These are phyloP conservation scores for Heterocephalus glaber DNA, from an alignment of 2,113 vertebrate genomes.

Conservation along the genomic window DNA sequence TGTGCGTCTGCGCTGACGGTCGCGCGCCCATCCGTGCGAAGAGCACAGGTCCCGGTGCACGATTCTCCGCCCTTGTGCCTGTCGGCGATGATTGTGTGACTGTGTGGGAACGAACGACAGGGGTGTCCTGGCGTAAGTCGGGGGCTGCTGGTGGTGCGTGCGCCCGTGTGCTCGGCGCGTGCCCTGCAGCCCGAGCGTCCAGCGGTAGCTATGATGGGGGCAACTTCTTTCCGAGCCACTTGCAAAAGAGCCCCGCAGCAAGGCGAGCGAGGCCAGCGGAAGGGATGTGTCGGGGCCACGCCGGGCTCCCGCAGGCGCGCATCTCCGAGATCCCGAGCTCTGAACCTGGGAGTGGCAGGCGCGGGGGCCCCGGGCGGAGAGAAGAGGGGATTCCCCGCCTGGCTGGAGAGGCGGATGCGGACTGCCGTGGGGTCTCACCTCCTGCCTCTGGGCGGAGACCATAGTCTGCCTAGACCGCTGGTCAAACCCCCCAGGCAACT, in stretches of 20 bases:
- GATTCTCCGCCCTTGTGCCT: not conserved
- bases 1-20: not conserved
- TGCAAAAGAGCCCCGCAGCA: not conserved
- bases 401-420: not conserved
- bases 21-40: not conserved
- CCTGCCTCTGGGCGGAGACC: not conserved
- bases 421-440: not conserved
- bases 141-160: not conserved
- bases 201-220: not conserved
- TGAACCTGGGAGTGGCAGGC: not conserved
- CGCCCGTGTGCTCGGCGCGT: not conserved
- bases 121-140: not conserved
- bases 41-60: not conserved
- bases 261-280: not conserved
- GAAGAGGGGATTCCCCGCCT: not conserved
- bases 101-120: not conserved
- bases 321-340: not conserved
- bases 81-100: not conserved
- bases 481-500: not conserved
- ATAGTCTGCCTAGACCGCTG: not conserved
- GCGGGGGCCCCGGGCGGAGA: not conserved
- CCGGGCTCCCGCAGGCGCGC: not conserved
- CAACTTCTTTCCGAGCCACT: conserved; percentile 41
- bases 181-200: not conserved
- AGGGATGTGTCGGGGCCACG: not conserved